Evolutionary conservation across 2,888 invertebrate genomes (phyloP).

Genomic region (Dyspetes luteomarginatus): DNA sequence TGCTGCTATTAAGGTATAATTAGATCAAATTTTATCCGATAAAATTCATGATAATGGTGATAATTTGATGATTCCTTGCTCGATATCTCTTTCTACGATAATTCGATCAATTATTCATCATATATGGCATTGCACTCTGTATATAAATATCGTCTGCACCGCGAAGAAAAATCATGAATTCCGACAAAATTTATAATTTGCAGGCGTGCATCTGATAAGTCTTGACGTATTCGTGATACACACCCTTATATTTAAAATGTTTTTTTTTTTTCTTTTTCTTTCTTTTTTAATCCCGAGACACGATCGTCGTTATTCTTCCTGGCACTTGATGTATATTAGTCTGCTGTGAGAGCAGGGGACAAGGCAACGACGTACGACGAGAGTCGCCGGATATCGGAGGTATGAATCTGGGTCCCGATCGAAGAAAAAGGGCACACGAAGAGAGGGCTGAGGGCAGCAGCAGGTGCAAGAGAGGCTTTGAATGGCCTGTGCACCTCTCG

Average conservation of each 20-base stretch:
- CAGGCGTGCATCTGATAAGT: constrained; percentile 3
- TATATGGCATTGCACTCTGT: no score
- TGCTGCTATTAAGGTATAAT: no score
- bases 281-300: background rate
- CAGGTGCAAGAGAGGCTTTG: constrained; percentile 61
- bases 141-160: background rate
- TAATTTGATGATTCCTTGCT: no score
- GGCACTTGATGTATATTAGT: constrained; percentile 27
- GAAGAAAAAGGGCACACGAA: constrained; percentile 45
- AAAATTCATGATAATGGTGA: no score
- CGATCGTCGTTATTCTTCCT: constrained; percentile 35
- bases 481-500: background rate
- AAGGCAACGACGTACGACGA: constrained; percentile 45
- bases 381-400: constrained; percentile 71
- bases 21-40: no score
- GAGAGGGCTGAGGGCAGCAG: constrained; percentile 57
- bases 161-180: background rate
- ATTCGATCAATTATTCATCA: no score
- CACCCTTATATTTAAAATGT: background rate
- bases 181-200: constrained; percentile 12
- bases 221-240: background rate
- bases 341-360: constrained; percentile 33
- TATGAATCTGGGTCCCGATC: constrained; percentile 74
- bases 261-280: constrained; percentile 4
- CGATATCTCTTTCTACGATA: no score